Evolutionary conservation across 2,113 vertebrate genomes (phyloP).

Genomic region (Orthonyx spaldingii): DNA sequence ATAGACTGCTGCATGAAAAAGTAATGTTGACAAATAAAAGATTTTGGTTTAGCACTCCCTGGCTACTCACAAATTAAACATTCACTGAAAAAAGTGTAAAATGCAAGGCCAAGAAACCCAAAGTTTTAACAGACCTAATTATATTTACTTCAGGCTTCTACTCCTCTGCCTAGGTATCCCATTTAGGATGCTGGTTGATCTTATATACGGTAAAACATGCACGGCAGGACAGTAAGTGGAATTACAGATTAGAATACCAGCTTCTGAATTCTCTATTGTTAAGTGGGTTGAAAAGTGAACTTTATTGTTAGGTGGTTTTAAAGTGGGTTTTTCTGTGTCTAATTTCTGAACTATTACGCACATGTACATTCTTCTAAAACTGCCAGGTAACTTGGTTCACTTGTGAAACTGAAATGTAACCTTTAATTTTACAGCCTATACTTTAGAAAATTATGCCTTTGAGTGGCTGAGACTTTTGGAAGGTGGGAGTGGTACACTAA

Average conservation of each 20-base stretch:
- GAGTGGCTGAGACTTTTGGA: conserved; percentile 12
- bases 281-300: background rate
- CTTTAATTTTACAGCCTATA: conserved; percentile 51
- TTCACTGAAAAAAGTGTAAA: background rate
- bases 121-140: background rate
- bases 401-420: conserved; percentile 28
- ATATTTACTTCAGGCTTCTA: background rate
- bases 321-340: background rate
- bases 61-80: background rate
- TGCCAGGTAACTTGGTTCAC: conserved; percentile 27
- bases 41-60: background rate
- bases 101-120: background rate
- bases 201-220: background rate
- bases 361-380: background rate
- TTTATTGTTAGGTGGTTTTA: background rate
- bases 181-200: background rate
- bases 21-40: background rate
- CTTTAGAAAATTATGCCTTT: conserved; percentile 58
- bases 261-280: background rate
- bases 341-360: background rate
- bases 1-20: background rate
- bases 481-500: conserved; percentile 21
- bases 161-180: background rate
- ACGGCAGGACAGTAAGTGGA: background rate
- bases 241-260: background rate